Percentiles rank a stretch among this genome's conserved stretches.
phyloP scores from a whole-genome alignment of 2,888 invertebrate species.

The Macrosoma leucophasiata region DNA sequence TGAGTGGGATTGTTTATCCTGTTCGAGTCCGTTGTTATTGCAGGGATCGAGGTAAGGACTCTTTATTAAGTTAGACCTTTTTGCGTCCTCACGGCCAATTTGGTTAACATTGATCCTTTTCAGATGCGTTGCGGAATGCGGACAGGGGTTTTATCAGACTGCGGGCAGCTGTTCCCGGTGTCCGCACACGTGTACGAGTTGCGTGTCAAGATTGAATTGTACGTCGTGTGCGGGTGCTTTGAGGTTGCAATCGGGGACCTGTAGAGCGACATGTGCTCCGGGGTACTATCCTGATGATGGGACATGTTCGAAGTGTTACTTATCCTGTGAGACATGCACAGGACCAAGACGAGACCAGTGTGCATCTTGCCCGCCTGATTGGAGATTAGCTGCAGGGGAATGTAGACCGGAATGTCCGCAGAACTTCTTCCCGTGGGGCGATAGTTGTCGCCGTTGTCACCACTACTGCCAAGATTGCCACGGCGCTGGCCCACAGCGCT shows the following conservation, averaged over 20 bases:
- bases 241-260: constrained; percentile 88
- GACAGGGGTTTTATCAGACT: constrained; percentile 84
- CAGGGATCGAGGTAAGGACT: constrained; percentile 74
- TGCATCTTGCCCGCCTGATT: constrained; percentile 86
- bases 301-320: constrained; percentile 87
- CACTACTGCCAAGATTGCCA: constrained; percentile 91
- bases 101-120: constrained; percentile 28
- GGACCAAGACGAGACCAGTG: constrained; percentile 90
- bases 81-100: constrained; percentile 21
- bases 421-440: constrained; percentile 87
- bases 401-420: constrained; percentile 91
- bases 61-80: constrained; percentile 37
- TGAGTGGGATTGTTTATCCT: constrained; percentile 85
- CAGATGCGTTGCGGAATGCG: constrained; percentile 86
- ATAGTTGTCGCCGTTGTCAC: constrained; percentile 91
- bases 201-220: constrained; percentile 87
- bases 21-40: constrained; percentile 82
- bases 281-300: constrained; percentile 92
- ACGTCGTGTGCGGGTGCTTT: constrained; percentile 85
- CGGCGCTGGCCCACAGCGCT: constrained; percentile 85
- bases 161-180: constrained; percentile 85
- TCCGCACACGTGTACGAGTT: constrained; percentile 85
- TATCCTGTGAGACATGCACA: constrained; percentile 89
- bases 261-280: constrained; percentile 84
- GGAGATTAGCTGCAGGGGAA: constrained; percentile 88